phyloP scores from a whole-genome alignment of 1,140 invertebrate species.

The Drosophila tristis region DNA sequence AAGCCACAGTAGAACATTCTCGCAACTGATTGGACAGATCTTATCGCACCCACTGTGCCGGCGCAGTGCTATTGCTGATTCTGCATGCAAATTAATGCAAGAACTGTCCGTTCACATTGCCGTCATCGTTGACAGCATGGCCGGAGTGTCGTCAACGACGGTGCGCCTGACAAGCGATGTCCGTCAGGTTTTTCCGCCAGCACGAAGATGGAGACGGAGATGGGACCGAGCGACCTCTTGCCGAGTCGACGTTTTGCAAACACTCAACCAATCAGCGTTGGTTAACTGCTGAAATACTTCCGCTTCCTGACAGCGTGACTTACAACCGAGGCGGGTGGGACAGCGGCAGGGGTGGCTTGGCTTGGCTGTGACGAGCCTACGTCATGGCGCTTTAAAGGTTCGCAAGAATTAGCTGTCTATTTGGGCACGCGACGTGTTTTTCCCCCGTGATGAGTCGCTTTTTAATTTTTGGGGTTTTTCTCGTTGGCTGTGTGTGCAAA shows the following conservation, averaged over 20 bases:
- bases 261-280: slow-evolving; percentile 81
- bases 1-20: too few species aligned
- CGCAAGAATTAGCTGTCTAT: slow-evolving; percentile 78
- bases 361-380: slow-evolving; percentile 53
- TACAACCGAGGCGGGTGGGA: slow-evolving; percentile 6
- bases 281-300: slow-evolving; percentile 81
- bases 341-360: neutral
- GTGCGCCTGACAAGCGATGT: slow-evolving; percentile 36
- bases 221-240: slow-evolving; percentile 12
- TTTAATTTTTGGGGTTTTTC: slow-evolving; percentile 47
- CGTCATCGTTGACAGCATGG: slow-evolving; percentile 61
- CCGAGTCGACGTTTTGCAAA: slow-evolving; percentile 63
- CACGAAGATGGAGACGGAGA: neutral
- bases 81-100: slow-evolving; percentile 79
- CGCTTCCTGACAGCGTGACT: slow-evolving; percentile 62
- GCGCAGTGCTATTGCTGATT: slow-evolving; percentile 53
- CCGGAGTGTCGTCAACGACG: slow-evolving; percentile 43
- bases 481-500: slow-evolving; percentile 62
- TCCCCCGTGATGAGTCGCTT: slow-evolving; percentile 58
- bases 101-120: slow-evolving; percentile 72
- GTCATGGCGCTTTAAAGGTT: slow-evolving; percentile 72
- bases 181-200: slow-evolving; percentile 40
- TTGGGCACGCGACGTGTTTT: slow-evolving; percentile 66
- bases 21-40: neutral
- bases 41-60: slow-evolving; percentile 40